phyloP scores from a whole-genome alignment of 2,797 vertebrate genomes.

The Hephaestus fuliginosus region DNA sequence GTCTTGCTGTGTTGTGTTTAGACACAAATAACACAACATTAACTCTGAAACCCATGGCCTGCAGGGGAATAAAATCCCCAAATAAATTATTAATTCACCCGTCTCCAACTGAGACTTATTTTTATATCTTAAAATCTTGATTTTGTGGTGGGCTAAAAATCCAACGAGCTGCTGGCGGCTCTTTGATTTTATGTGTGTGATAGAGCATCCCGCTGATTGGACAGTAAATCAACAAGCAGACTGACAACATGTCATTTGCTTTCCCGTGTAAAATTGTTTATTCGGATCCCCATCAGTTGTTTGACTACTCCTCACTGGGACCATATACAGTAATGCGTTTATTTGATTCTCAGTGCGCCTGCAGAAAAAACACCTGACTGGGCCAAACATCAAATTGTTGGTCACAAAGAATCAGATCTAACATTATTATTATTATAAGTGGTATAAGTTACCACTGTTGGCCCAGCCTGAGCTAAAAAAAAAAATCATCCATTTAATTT shows the following conservation, averaged over 20 bases:
- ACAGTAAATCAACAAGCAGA: not conserved
- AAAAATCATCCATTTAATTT: constrained; percentile 37
- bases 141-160: constrained; percentile 18
- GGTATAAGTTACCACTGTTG: not conserved
- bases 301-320: not conserved
- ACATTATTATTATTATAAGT: constrained; percentile 16
- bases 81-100: constrained; percentile 31
- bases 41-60: constrained; percentile 23
- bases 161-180: not conserved
- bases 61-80: not conserved
- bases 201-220: constrained; percentile 23
- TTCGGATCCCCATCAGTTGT: not conserved
- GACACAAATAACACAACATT: constrained; percentile 27
- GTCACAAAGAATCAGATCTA: constrained; percentile 1
- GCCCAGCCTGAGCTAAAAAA: not conserved
- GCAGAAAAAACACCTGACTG: not conserved
- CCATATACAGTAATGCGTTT: not conserved
- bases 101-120: not conserved
- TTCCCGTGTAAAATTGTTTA: not conserved
- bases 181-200: not conserved
- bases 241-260: not conserved
- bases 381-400: not conserved
- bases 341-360: not conserved
- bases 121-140: constrained; percentile 26
- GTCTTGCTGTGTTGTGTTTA: constrained; percentile 11